phyloP scores from a whole-genome alignment of 2,888 invertebrate genomes.

The Stenodema calcarata region DNA sequence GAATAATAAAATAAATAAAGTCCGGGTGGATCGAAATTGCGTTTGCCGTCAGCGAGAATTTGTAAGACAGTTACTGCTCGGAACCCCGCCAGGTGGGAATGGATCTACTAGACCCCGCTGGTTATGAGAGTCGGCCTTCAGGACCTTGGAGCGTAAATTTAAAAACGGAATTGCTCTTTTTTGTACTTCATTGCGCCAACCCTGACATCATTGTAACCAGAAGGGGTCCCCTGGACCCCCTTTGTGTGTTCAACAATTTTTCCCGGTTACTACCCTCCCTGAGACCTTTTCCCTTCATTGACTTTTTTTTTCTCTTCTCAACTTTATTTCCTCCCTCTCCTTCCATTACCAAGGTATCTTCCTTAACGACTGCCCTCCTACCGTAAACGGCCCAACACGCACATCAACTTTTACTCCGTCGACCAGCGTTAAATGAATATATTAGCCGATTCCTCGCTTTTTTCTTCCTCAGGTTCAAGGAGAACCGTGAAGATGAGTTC shows the following conservation, averaged over 20 bases:
- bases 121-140: not conserved
- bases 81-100: not conserved
- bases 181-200: not conserved
- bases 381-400: not conserved
- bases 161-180: not conserved
- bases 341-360: not conserved
- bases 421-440: not conserved
- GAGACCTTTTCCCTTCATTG: not conserved
- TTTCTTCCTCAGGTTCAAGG: not conserved
- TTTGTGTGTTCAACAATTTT: not conserved
- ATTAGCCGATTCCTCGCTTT: not conserved
- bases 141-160: constrained; percentile 10
- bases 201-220: not conserved
- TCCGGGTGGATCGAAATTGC: not conserved
- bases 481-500: not conserved
- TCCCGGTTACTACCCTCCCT: not conserved
- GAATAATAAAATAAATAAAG: not conserved
- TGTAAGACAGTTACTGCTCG: constrained; percentile 19
- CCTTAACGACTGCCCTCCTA: not conserved
- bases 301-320: not conserved
- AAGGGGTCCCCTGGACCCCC: not conserved
- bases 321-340: not conserved
- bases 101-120: not conserved
- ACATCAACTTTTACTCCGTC: not conserved
- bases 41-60: not conserved